These are phyloP conservation scores for Orthonyx spaldingii DNA, from an alignment of 2,113 vertebrate genomes.

Conservation along the genomic window DNA sequence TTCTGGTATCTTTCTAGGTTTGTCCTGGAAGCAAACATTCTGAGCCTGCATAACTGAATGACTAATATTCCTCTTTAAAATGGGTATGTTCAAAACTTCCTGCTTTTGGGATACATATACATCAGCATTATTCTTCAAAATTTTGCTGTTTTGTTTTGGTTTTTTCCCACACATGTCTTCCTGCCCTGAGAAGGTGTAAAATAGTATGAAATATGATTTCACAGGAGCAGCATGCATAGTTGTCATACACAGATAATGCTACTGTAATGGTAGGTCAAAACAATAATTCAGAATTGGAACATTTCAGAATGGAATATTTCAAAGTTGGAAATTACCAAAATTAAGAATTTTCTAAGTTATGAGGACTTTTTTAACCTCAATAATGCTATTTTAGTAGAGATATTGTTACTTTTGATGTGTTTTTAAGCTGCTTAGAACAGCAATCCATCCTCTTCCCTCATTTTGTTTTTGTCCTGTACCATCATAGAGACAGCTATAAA, in stretches of 20 bases:
- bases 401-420: neutral
- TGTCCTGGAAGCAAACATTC: neutral
- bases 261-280: accelerated
- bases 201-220: neutral
- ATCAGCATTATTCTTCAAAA: neutral
- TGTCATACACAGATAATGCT: neutral
- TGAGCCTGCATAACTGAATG: neutral
- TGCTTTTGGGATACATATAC: neutral
- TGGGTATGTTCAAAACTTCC: neutral
- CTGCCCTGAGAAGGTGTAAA: neutral
- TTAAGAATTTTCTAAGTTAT: neutral
- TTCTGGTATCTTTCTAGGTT: neutral
- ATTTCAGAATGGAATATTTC: neutral
- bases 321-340: neutral
- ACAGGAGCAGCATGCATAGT: neutral
- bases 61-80: neutral
- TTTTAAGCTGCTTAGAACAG: neutral
- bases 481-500: neutral
- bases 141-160: neutral
- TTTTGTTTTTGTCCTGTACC: neutral
- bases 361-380: neutral
- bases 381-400: neutral
- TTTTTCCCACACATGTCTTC: neutral
- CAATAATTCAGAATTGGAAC: neutral
- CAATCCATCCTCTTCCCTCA: neutral